Conservation (phyloP, 1,140 invertebrate species). For the Euura lappo region DNA sequence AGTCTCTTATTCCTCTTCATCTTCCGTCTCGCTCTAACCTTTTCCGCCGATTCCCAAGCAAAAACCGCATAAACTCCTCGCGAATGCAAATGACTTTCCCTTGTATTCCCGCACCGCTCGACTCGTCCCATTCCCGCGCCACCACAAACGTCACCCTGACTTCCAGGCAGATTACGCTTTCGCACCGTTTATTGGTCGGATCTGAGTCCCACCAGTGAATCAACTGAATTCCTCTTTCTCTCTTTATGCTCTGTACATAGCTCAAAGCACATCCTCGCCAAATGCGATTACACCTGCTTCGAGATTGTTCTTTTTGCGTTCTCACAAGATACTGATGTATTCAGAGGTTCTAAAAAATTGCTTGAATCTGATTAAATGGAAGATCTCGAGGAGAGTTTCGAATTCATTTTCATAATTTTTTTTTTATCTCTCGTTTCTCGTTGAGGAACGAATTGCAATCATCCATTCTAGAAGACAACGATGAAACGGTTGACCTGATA, state of each 20-base stretch:
- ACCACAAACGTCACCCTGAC: no score
- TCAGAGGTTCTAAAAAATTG: no score
- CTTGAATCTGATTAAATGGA: no score
- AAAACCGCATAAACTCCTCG: not conserved
- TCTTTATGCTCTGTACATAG: not conserved
- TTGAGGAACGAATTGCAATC: no score
- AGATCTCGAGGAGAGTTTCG: no score
- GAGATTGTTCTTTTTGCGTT: not conserved
- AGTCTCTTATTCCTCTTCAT: not conserved
- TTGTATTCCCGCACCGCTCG: not conserved
- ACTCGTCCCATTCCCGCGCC: not conserved
- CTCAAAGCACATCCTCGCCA: not conserved
- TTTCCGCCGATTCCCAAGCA: not conserved
- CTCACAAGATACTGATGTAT: not conserved
- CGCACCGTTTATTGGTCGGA: not conserved
- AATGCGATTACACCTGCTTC: not conserved
- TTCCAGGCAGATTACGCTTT: not conserved
- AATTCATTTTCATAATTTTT: no score
- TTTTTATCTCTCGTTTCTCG: no score
- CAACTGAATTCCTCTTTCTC: no score
- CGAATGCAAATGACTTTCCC: slow-evolving; percentile 2
- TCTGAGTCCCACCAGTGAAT: not conserved
- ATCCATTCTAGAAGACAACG: no score
- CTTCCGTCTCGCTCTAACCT: not conserved
- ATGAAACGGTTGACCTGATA: no score